Evolutionary conservation across 2,797 vertebrate genomes (phyloP).

Genomic region (Onychomys arenicola): DNA sequence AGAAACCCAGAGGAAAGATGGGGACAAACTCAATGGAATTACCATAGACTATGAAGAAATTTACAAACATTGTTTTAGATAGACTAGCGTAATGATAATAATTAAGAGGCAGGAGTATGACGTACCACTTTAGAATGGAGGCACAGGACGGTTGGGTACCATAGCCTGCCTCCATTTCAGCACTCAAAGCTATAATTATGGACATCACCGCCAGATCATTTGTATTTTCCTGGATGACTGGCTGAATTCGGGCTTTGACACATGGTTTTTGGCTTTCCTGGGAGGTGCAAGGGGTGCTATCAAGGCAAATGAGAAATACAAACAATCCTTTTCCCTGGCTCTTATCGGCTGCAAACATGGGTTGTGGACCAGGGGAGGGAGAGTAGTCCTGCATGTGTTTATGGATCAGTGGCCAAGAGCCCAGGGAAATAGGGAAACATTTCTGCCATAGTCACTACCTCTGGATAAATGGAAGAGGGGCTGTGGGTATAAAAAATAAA

Average conservation of each 20-base stretch:
- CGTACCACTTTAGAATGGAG: constrained; percentile 36
- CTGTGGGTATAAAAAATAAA: not conserved
- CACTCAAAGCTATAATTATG: constrained; percentile 62
- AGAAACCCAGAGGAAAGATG: constrained; percentile 54
- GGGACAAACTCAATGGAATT: constrained; percentile 62
- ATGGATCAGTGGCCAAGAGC: constrained; percentile 40
- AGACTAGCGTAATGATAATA: constrained; percentile 59
- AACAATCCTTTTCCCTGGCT: constrained; percentile 49
- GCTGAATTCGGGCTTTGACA: constrained; percentile 57
- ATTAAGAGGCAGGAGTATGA: constrained; percentile 55
- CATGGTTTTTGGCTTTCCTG: constrained; percentile 57
- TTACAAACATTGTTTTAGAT: constrained; percentile 63
- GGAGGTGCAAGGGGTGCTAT: constrained; percentile 16
- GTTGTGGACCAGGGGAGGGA: not conserved
- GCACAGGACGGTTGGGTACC: not conserved
- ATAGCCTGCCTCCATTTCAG: constrained; percentile 12
- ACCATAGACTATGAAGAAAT: constrained; percentile 48
- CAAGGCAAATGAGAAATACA: constrained; percentile 59
- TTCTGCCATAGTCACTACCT: not conserved
- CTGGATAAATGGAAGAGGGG: constrained; percentile 21
- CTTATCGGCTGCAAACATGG: constrained; percentile 53
- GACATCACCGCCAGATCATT: constrained; percentile 43
- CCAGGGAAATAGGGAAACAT: constrained; percentile 40
- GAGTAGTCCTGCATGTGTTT: not conserved
- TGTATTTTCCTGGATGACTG: constrained; percentile 64